Base-by-base conservation (phyloP, 2,888 invertebrate species). In the Rhagonycha fulva region DNA sequence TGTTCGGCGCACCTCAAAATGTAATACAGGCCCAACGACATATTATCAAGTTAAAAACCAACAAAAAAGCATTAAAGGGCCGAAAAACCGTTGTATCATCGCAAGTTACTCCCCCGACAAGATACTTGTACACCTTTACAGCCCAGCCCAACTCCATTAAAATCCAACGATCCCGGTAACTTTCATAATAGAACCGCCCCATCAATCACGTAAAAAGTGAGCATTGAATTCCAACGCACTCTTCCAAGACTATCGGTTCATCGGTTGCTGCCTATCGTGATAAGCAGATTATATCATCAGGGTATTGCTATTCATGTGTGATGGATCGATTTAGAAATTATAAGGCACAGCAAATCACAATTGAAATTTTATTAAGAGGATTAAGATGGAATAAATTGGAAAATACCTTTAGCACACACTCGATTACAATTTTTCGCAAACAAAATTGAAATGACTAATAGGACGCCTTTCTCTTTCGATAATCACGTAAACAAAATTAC, bases 401-500 rank as follows among this genome's bases (percentile, higher is more conserved):
- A 47, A 47, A 47, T 47, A 47, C 47, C 47, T 47, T 47, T 47
- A n/a, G n/a, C 47, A 47, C 47, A 47, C n/a, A 47, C 5, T 47
- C 47, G n/a, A 47, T 47, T n/a, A n/a, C 47, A n/a, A n/a, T 47
- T 47, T n/a, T 12, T n/a, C 47, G 47, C 47, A 5, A 47, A 47
- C 47, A 47, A 47, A 47, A 47, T 47, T 47, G 47, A 47, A 47
- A 47, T n/a, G 47, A 5, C 47, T 47, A 47, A 47, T 47, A 9
- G 60, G 30, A 28, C 69, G 66, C 70, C 70, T 76, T 76, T 76
- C 76, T 32, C 76, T 76, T 76, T 76, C 76, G 68, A 26, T 60
- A 68, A 76, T 72, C 70, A 62, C 70, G 63, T 30, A 47, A 26
- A 66, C 69, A 68, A 70, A 72, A 72, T 76, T 76, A 72, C 63